Evolutionary conservation across 2,113 vertebrate species (phyloP).

Genomic region (Scomber colias): DNA sequence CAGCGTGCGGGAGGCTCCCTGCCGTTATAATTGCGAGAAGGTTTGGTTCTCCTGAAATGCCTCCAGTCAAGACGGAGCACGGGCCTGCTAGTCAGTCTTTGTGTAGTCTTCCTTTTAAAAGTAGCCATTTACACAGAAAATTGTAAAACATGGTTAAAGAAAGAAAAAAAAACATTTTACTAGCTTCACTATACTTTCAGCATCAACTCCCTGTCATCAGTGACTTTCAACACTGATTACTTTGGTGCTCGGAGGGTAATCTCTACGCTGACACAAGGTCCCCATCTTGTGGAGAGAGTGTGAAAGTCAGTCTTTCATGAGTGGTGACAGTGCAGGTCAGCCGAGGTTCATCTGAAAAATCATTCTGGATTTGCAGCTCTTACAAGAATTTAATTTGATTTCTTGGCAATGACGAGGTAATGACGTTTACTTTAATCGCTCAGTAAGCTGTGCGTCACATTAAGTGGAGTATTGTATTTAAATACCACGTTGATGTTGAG

Average conservation of each 20-base stretch:
- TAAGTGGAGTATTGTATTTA: too few species aligned
- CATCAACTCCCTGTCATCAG: slow-evolving; percentile 63
- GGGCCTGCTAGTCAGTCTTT: slow-evolving; percentile 68
- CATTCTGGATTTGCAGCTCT: not conserved
- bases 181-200: slow-evolving; percentile 67
- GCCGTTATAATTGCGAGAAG: slow-evolving; percentile 77
- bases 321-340: slow-evolving; percentile 4
- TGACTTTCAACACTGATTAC: slow-evolving; percentile 55
- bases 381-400: not conserved
- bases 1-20: slow-evolving; percentile 70
- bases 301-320: not conserved
- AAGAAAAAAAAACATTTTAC: slow-evolving; percentile 41
- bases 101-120: slow-evolving; percentile 68
- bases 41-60: slow-evolving; percentile 71
- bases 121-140: slow-evolving; percentile 72
- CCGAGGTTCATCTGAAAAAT: slow-evolving; percentile 6
- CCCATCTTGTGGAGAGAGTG: slow-evolving; percentile 71
- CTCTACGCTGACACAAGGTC: slow-evolving; percentile 62
- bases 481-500: too few species aligned
- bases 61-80: slow-evolving; percentile 72
- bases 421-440: slow-evolving; percentile 13
- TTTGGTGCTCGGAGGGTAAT: slow-evolving; percentile 3
- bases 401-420: slow-evolving; percentile 2
- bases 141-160: slow-evolving; percentile 52
- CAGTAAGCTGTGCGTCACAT: not conserved